Base-by-base conservation (phyloP, 2,113 vertebrate genomes). In the Hydrolagus affinis region DNA sequence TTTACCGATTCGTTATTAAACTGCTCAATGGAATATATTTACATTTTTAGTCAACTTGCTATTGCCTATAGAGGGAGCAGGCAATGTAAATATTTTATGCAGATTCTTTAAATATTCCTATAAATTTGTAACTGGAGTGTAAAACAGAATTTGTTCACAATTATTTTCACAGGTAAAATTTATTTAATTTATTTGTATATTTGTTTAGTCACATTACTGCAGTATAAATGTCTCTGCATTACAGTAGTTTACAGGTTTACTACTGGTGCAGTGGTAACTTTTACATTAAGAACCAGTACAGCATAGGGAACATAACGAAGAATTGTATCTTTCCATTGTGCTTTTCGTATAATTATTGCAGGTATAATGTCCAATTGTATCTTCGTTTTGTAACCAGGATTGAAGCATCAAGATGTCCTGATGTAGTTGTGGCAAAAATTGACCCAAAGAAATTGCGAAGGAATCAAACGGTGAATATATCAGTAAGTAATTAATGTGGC, bases 381-480 rank as follows among this genome's bases (percentile, higher is more conserved):
- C 87, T 87, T 11, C 86, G 88, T 77, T 86, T 93, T 90, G 69
- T 89, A 64, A 1, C 66, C 62, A 99, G 98, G 90, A 91, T 96
- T 86, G 98, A 99, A 92, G 98, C 97, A 7, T 95, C 97, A 17
- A 91, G 92, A 6, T 99, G 95, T 89, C 97, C 97, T 70, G 98
- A 98, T 85, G 98, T 99, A 87, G 96, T 97, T 0, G 97, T 99
- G 86, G 98, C 97, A 2, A 94, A 97, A 70, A 98, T 98, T 89
- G 97, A 98, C 88, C 97, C 98, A 19, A 98, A 94, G 91, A 99
- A 98, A 88, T 87, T 99, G 87, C 96, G 93, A 86, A 96, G 95
- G 89, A 96, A 94, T 86, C 97, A 96, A 86, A 96, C 96, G 12
- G 93, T 98, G 8, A 96, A 95, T 87, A 86, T 92, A 86, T 96